Percentiles rank a stretch among this genome's conserved stretches.
phyloP scores from a whole-genome alignment of 2,888 invertebrate genomes.

The Meteorus colon region DNA sequence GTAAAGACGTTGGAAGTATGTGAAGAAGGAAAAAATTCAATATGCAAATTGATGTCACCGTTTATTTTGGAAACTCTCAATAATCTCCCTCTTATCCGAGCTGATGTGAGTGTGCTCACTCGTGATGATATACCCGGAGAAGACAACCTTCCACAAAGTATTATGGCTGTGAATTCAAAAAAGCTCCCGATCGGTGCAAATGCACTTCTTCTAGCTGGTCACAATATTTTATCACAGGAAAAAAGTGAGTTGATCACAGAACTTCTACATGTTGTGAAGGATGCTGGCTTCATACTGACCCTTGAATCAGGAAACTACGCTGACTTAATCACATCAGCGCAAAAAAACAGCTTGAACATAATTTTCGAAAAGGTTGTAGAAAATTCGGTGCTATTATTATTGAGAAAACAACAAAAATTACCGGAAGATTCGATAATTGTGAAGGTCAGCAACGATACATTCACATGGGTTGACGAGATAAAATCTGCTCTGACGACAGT shows the following conservation, averaged over 20 bases:
- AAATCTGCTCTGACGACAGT: slow-evolving; percentile 62
- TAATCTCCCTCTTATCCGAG: slow-evolving; percentile 82
- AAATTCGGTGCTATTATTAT: slow-evolving; percentile 55
- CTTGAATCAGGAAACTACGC: slow-evolving; percentile 52
- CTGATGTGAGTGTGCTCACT: slow-evolving; percentile 77
- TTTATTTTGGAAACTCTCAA: slow-evolving; percentile 77
- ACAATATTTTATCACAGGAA: slow-evolving; percentile 73
- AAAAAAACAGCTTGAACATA: slow-evolving; percentile 52
- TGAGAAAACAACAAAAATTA: slow-evolving; percentile 53
- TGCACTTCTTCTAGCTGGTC: slow-evolving; percentile 75
- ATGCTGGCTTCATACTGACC: slow-evolving; percentile 63
- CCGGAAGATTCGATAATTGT: slow-evolving; percentile 62
- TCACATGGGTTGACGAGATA: slow-evolving; percentile 69
- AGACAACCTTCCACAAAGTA: slow-evolving; percentile 73
- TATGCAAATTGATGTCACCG: slow-evolving; percentile 74
- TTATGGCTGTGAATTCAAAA: slow-evolving; percentile 78
- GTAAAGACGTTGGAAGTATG: slow-evolving; percentile 68
- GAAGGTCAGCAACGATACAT: slow-evolving; percentile 62
- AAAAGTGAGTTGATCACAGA: slow-evolving; percentile 44
- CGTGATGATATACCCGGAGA: slow-evolving; percentile 72
- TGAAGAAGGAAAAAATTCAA: slow-evolving; percentile 56
- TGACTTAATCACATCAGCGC: slow-evolving; percentile 38
- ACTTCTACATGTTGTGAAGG: slow-evolving; percentile 46
- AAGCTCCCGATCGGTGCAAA: slow-evolving; percentile 76
- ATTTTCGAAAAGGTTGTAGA: slow-evolving; percentile 59